phyloP scores from a whole-genome alignment of 2,113 vertebrate species.

The Pontoporia blainvillei region DNA sequence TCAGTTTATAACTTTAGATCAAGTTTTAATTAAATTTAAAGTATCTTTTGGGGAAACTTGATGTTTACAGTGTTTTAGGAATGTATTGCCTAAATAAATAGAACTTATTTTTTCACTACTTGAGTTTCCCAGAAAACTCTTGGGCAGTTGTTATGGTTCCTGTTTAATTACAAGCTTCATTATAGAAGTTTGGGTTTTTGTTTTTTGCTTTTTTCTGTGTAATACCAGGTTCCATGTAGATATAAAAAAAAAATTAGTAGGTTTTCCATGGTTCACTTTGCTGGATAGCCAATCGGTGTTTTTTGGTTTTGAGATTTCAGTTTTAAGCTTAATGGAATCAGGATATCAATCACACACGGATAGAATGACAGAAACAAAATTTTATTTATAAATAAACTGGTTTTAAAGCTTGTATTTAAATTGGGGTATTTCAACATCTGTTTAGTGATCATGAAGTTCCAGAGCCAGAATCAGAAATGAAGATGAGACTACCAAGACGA shows the following conservation, averaged over 20 bases:
- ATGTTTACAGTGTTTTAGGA: neutral
- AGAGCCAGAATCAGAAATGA: slow-evolving; percentile 70
- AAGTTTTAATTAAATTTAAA: slow-evolving; percentile 44
- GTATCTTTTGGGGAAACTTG: neutral
- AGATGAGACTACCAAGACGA: slow-evolving; percentile 84
- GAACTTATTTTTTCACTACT: neutral
- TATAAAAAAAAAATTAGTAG: neutral
- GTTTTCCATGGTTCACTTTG: neutral
- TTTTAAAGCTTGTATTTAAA: slow-evolving; percentile 62
- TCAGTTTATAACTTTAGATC: neutral
- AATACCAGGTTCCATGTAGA: neutral
- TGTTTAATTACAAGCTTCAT: neutral
- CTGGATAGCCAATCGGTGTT: neutral
- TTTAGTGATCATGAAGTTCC: slow-evolving; percentile 86
- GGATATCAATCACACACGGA: slow-evolving; percentile 24
- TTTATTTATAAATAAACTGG: slow-evolving; percentile 60
- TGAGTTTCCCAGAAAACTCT: neutral
- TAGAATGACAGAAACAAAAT: slow-evolving; percentile 38
- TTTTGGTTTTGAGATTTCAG: slow-evolving; percentile 37
- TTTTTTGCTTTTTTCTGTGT: neutral
- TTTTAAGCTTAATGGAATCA: slow-evolving; percentile 13
- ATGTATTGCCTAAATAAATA: neutral
- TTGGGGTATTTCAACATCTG: slow-evolving; percentile 50
- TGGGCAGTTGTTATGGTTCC: neutral
- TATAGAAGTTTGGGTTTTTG: neutral